These are phyloP conservation scores for Papilio polyxenes DNA, from an alignment of 1,140 invertebrate species.

Conservation along the genomic window DNA sequence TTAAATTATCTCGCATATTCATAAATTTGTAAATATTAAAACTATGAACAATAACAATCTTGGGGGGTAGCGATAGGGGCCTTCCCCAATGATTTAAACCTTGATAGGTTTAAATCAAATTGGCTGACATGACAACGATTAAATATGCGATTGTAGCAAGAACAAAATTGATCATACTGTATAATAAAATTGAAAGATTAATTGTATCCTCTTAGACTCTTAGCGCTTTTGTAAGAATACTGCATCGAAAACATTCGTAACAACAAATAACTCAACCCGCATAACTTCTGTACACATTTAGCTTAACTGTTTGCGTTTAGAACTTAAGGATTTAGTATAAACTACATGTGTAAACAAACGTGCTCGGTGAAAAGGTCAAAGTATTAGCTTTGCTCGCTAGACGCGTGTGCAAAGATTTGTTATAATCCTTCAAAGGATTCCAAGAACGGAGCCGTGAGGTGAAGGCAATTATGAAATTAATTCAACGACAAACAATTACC, in stretches of 20 bases:
- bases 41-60: too few species aligned
- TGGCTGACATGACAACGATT: too few species aligned
- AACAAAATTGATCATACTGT: too few species aligned
- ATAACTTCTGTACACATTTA: slow-evolving; percentile 34
- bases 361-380: slow-evolving; percentile 47
- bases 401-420: slow-evolving; percentile 45
- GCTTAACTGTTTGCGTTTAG: slow-evolving; percentile 15
- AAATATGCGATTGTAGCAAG: too few species aligned
- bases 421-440: slow-evolving; percentile 45
- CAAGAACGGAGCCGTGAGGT: slow-evolving; percentile 38
- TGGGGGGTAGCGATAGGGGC: too few species aligned
- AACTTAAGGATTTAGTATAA: slow-evolving; percentile 40
- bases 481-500: slow-evolving; percentile 37
- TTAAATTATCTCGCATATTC: neutral
- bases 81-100: too few species aligned
- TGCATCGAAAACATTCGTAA: slow-evolving; percentile 20
- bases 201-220: too few species aligned
- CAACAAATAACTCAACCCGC: slow-evolving; percentile 18
- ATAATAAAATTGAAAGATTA: too few species aligned
- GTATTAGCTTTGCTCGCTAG: slow-evolving; percentile 43
- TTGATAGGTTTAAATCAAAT: too few species aligned
- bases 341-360: slow-evolving; percentile 46
- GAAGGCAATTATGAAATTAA: slow-evolving; percentile 44
- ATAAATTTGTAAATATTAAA: too few species aligned
- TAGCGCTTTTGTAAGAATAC: neutral